Evolutionary conservation across 2,888 invertebrate genomes (phyloP).

Genomic region (Macrophya alboannulata): DNA sequence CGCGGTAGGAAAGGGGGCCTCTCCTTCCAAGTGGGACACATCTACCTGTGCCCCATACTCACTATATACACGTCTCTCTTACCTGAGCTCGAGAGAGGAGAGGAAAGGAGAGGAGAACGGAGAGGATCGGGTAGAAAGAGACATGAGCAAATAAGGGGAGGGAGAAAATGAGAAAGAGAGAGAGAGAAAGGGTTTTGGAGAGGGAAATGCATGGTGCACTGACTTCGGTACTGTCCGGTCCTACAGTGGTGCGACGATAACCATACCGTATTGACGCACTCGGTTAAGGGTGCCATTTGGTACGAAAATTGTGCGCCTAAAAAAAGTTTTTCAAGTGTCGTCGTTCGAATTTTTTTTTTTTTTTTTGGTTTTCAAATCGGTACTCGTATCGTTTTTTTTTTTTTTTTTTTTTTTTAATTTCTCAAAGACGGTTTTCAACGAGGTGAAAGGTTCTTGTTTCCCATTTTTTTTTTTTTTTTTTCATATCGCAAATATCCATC

Average conservation of each 20-base stretch:
- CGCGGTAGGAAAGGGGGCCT: not conserved
- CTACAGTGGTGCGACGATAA: constrained; percentile 51
- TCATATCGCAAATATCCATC: too few relatives aligned
- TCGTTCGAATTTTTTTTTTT: constrained; percentile 3
- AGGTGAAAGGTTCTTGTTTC: not conserved
- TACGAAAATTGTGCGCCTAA: not conserved
- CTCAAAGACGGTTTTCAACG: not conserved
- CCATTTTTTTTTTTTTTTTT: not conserved
- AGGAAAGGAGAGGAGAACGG: not conserved
- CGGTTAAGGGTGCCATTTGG: constrained; percentile 17
- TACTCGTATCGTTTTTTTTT: not conserved
- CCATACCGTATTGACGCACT: constrained; percentile 27
- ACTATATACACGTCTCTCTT: constrained; percentile 1
- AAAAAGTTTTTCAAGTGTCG: not conserved
- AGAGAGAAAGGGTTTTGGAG: constrained; percentile 51
- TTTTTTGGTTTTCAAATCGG: not conserved
- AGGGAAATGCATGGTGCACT: constrained; percentile 46
- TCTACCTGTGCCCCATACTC: constrained; percentile 4
- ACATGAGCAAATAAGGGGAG: not conserved
- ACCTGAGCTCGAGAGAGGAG: not conserved
- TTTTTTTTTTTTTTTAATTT: not conserved
- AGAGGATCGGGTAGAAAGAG: not conserved
- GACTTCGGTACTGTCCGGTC: constrained; percentile 2
- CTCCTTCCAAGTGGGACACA: constrained; percentile 31
- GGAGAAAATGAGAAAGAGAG: not conserved